Conservation (phyloP, 2,113 vertebrate species). For the Prolemur simus region DNA sequence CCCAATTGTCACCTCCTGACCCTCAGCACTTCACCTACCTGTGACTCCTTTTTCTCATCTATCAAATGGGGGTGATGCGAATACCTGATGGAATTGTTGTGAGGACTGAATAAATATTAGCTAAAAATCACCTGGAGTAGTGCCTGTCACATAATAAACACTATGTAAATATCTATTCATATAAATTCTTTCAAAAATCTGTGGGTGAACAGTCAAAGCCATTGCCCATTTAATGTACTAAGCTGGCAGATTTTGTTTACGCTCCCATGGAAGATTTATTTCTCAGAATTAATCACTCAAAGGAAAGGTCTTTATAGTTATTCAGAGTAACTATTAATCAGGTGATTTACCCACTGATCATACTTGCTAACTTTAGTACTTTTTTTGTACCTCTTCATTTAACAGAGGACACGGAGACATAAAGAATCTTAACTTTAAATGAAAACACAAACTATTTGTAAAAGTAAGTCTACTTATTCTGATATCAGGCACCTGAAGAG, state of each 20-base stretch:
- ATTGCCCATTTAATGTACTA: background rate
- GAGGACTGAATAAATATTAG: background rate
- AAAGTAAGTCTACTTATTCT: background rate
- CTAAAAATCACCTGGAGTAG: background rate
- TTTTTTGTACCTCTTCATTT: background rate
- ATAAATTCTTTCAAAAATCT: background rate
- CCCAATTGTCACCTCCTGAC: background rate
- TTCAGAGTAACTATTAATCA: constrained; percentile 18
- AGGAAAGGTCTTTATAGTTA: background rate
- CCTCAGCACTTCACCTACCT: background rate
- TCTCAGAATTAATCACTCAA: background rate
- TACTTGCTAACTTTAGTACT: background rate
- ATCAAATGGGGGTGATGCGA: background rate
- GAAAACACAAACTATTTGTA: background rate
- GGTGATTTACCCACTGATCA: background rate
- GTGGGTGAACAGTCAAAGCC: background rate
- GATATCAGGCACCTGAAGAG: background rate
- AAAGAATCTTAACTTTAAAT: background rate
- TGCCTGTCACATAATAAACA: background rate
- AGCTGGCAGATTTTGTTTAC: background rate
- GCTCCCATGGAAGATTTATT: background rate
- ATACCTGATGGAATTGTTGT: background rate
- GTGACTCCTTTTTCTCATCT: background rate
- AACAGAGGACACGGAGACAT: background rate
- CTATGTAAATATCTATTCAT: background rate